Evolutionary conservation across 2,888 invertebrate species (phyloP).

Genomic region (Drosophila putrida): DNA sequence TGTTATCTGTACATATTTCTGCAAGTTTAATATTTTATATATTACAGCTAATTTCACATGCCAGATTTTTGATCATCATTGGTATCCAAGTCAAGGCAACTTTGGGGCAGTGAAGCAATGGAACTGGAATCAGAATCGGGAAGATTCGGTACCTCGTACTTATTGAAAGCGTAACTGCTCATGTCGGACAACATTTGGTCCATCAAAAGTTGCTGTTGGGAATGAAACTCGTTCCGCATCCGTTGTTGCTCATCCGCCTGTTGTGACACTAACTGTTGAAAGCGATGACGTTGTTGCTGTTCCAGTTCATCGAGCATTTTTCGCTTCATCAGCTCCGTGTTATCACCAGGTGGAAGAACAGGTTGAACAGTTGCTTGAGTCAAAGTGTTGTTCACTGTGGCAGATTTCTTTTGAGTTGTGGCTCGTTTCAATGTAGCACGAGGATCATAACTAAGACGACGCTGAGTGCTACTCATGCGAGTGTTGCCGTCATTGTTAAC

Average conservation of each 20-base stretch:
- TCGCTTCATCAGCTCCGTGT: conserved; percentile 20
- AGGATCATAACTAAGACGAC: conserved; percentile 59
- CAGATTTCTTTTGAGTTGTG: conserved; percentile 5
- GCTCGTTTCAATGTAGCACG: conserved; percentile 44
- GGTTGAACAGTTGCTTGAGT: not conserved
- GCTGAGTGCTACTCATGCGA: conserved; percentile 44
- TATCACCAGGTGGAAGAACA: not conserved
- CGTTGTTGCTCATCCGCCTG: conserved; percentile 54
- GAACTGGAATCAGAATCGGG: conserved; percentile 27
- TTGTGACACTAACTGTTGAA: conserved; percentile 37
- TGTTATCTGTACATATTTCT: too few relatives aligned
- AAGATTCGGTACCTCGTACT: conserved; percentile 7
- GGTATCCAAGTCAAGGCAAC: conserved; percentile 2
- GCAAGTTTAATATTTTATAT: not conserved
- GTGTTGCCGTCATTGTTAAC: not conserved
- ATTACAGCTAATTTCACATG: not conserved
- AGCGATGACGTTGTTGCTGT: conserved; percentile 36
- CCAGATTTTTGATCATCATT: conserved; percentile 4
- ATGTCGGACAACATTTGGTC: conserved; percentile 43
- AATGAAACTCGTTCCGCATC: conserved; percentile 46
- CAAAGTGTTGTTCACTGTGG: conserved; percentile 2
- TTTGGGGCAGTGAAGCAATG: conserved; percentile 37
- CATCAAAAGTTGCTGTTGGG: conserved; percentile 51
- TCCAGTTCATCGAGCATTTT: conserved; percentile 32
- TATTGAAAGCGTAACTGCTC: conserved; percentile 5